Percentiles rank a stretch among this genome's conserved stretches.
phyloP scores from a whole-genome alignment of 2,797 vertebrate genomes.

The Neosilurus mollespiculum region DNA sequence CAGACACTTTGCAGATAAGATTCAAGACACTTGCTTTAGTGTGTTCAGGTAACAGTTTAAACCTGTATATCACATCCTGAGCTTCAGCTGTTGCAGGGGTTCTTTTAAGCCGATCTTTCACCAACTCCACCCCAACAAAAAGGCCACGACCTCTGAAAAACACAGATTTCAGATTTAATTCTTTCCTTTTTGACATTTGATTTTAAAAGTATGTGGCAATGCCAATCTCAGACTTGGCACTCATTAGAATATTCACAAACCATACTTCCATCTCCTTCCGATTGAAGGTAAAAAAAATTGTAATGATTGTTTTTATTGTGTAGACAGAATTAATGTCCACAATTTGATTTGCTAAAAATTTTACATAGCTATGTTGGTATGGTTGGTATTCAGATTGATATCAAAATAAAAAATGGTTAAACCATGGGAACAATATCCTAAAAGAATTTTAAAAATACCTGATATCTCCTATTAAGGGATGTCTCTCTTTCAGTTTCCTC shows the following conservation, averaged over 20 bases:
- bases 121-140: constrained; percentile 91
- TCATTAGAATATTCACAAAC: background rate
- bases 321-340: background rate
- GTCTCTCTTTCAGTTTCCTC: constrained; percentile 82
- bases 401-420: background rate
- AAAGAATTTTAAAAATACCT: constrained; percentile 71
- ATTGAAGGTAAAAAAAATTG: background rate
- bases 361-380: background rate
- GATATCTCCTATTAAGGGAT: constrained; percentile 88
- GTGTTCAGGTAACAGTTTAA: constrained; percentile 47
- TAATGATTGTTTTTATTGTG: background rate
- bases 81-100: constrained; percentile 92
- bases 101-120: constrained; percentile 81
- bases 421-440: background rate
- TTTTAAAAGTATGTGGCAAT: background rate
- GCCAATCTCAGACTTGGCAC: background rate
- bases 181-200: background rate
- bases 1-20: too few species aligned
- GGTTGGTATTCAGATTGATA: background rate
- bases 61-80: constrained; percentile 92
- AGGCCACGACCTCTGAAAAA: constrained; percentile 84
- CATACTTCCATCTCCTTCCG: background rate
- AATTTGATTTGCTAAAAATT: too few species aligned
- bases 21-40: background rate
- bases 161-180: background rate